Evolutionary conservation across 2,113 vertebrate species (phyloP).

Genomic region (Anolis sagrei): DNA sequence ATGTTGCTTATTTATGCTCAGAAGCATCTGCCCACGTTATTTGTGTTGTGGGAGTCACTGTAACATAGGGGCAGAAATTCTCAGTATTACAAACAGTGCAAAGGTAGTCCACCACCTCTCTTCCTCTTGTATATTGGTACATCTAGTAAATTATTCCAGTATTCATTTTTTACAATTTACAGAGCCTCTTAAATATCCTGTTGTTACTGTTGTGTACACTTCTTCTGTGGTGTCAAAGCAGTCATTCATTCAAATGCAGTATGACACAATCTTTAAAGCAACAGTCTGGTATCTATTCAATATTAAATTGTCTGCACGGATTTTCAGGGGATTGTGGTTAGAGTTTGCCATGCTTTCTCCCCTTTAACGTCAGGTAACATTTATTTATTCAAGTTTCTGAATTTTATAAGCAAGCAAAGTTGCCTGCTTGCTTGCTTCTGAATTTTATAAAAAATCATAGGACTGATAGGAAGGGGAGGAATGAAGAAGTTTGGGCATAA

Average conservation of each 20-base stretch:
- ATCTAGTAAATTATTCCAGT: too few relatives aligned
- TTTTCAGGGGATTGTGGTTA: background rate
- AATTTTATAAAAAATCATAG: too few relatives aligned
- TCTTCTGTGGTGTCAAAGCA: background rate
- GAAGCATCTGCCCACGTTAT: background rate
- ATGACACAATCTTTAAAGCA: background rate
- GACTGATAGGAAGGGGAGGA: too few relatives aligned
- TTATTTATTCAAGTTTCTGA: background rate
- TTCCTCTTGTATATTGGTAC: too few relatives aligned
- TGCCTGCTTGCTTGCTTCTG: too few relatives aligned
- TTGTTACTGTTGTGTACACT: background rate
- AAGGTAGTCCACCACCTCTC: background rate
- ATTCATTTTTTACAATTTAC: too few relatives aligned
- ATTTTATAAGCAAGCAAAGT: background rate
- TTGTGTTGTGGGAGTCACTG: background rate
- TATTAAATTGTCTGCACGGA: background rate
- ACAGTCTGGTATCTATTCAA: background rate
- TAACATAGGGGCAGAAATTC: conserved; percentile 19
- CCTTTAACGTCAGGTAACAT: background rate
- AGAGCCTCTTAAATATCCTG: too few relatives aligned
- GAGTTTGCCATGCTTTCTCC: background rate
- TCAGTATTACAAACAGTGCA: background rate
- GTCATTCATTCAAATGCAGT: background rate
- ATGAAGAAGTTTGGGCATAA: too few relatives aligned
- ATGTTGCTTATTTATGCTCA: background rate